Percentiles rank a stretch among this genome's conserved stretches.
These are phyloP conservation scores for Drosophila lacteicornis DNA, from an alignment of 1,140 invertebrate species.

Conservation along the genomic window DNA sequence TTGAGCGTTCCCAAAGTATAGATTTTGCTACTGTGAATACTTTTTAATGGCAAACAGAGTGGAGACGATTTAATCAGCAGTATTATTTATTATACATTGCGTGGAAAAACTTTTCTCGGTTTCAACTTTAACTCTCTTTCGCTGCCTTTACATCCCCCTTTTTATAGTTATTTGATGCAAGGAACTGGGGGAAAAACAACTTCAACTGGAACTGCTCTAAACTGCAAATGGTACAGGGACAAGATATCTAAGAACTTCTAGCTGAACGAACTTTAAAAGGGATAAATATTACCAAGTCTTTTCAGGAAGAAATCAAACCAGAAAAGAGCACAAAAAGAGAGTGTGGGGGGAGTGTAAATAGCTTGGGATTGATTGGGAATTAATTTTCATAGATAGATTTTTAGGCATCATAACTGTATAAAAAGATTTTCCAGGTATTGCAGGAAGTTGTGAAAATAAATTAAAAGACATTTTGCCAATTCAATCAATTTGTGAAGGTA, in stretches of 20 bases:
- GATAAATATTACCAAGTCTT: constrained; percentile 12
- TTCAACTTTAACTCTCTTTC: constrained; percentile 24
- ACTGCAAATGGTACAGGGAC: constrained; percentile 61
- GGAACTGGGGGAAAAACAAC: constrained; percentile 35
- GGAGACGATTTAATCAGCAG: constrained; percentile 79
- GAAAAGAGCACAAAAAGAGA: constrained; percentile 2
- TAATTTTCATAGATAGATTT: constrained; percentile 10
- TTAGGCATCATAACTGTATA: constrained; percentile 3
- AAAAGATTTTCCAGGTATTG: constrained; percentile 7
- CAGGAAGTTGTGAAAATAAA: not conserved
- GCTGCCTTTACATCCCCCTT: not conserved
- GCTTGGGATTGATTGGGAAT: constrained; percentile 6
- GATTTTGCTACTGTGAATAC: constrained; percentile 78
- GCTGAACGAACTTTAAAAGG: constrained; percentile 61
- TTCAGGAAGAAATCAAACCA: constrained; percentile 6
- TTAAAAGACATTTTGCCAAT: not conserved
- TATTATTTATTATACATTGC: constrained; percentile 81
- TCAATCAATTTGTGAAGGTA: not conserved
- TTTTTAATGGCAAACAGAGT: constrained; percentile 80
- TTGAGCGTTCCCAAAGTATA: constrained; percentile 78
- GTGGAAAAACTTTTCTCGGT: constrained; percentile 65
- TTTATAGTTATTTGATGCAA: constrained; percentile 26
- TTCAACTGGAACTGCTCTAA: constrained; percentile 59
- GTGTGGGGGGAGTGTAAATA: not conserved
- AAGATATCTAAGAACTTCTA: constrained; percentile 53